These are phyloP conservation scores for Dendropsophus ebraccatus DNA, from an alignment of 2,113 vertebrate species.

Conservation along the genomic window DNA sequence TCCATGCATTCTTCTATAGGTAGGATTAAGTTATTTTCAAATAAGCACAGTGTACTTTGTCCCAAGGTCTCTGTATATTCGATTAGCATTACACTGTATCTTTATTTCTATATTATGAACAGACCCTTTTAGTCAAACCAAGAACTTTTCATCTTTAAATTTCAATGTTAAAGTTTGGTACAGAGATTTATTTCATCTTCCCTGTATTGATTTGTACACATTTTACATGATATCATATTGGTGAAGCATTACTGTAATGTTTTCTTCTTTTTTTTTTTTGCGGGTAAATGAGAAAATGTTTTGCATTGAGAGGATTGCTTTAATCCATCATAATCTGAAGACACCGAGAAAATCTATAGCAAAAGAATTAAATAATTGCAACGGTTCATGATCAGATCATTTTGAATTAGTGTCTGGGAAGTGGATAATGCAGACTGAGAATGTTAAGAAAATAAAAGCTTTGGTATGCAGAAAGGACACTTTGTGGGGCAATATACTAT, in stretches of 20 bases:
- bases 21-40: neutral
- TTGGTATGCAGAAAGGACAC: neutral
- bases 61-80: neutral
- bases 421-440: conserved; percentile 15
- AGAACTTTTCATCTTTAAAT: neutral
- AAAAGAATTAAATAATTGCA: conserved; percentile 26
- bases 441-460: neutral
- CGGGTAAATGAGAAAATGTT: conserved; percentile 25
- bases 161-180: neutral
- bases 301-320: conserved; percentile 43
- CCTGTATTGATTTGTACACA: neutral
- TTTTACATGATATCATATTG: conserved; percentile 6
- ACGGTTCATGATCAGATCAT: conserved; percentile 3
- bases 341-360: conserved; percentile 9
- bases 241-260: neutral
- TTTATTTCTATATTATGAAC: neutral
- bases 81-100: neutral
- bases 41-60: neutral
- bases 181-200: neutral
- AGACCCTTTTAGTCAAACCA: neutral
- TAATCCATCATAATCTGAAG: conserved; percentile 45
- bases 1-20: neutral
- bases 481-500: neutral
- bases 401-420: neutral
- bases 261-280: neutral